phyloP scores from a whole-genome alignment of 2,888 invertebrate genomes.

The Drosophila cracens region DNA sequence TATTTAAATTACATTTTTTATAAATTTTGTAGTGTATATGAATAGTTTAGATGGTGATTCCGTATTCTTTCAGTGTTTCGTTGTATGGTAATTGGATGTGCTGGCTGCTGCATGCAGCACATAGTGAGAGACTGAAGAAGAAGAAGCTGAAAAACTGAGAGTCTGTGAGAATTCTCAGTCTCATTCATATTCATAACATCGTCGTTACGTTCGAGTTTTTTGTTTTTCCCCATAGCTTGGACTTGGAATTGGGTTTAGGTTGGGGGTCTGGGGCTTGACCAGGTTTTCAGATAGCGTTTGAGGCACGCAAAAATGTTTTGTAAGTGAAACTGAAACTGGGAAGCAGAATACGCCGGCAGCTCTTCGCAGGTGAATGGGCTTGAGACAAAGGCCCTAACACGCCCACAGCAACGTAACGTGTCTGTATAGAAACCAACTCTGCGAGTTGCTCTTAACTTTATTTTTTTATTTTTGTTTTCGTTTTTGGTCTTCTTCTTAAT shows the following conservation, averaged over 20 bases:
- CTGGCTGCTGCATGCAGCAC: slow-evolving; percentile 9
- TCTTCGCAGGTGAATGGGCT: slow-evolving; percentile 46
- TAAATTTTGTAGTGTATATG: slow-evolving; percentile 25
- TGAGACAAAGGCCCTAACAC: slow-evolving; percentile 63
- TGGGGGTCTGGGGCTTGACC: background rate
- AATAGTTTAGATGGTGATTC: slow-evolving; percentile 17
- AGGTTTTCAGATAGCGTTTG: background rate
- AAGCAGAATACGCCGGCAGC: slow-evolving; percentile 31
- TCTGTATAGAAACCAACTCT: background rate
- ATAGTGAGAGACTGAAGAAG: slow-evolving; percentile 14
- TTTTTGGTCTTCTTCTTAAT: slow-evolving; percentile 8
- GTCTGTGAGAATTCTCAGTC: slow-evolving; percentile 18
- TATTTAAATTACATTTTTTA: background rate
- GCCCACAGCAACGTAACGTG: slow-evolving; percentile 32
- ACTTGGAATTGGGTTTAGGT: slow-evolving; percentile 14
- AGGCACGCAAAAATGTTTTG: slow-evolving; percentile 39
- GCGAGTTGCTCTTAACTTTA: slow-evolving; percentile 18
- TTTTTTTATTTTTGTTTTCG: background rate
- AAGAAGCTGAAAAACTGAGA: slow-evolving; percentile 6
- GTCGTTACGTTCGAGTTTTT: slow-evolving; percentile 64
- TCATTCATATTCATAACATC: slow-evolving; percentile 78
- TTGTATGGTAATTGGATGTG: slow-evolving; percentile 56
- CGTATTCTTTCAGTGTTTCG: slow-evolving; percentile 20
- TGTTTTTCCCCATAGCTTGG: slow-evolving; percentile 26
- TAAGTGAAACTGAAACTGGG: slow-evolving; percentile 72